Base-by-base conservation (phyloP, 1,140 invertebrate genomes). In the Lordiphosa collinella region DNA sequence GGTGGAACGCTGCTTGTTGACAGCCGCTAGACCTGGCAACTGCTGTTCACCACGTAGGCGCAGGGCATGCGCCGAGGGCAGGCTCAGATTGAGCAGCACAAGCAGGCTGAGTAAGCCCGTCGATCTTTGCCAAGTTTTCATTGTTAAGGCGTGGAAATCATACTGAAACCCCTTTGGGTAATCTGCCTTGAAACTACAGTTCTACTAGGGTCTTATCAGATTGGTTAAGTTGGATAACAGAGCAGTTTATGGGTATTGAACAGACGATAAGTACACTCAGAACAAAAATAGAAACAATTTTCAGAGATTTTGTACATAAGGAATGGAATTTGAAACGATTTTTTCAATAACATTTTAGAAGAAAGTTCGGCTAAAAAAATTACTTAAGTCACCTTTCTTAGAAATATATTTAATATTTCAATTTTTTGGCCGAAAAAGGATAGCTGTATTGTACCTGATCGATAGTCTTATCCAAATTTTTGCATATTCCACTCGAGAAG, bases 91-190 rank as follows among this genome's bases (percentile, higher is more conserved):
- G 11, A 55, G 12, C 1, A 58, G 35, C 18, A 59, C 25, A 2
- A 31, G 18, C 9, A 60, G 11, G 13, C 41, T 38, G 34, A 66
- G 35, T 14, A 48, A 44, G 11, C 4, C 13, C 25, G 46, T 13
- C 22, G 62, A 56, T 53, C 36, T 70, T 8, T 34, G 37, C 22
- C 52, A 55, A 62, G 63, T 51, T 64, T 40, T 68, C 78, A 84
- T 84, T 50, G 59, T 60, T 57, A 40, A 36, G 51, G 48, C 14
- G 25, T 59, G 32, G 8, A 69, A 79, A 40, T 58, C 54, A 59
- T 76, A 80, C 76, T 80, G 32, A 80, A 82, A 52, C 8, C 8
- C 37, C 48, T n/a, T 16, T 3, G 3, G 3, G 8, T 41, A 36
- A 43, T 18, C 40, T 13, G 25, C 14, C 25, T 34, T 16, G 51